Evolutionary conservation across 2,888 invertebrate genomes (phyloP).

Genomic region (Leucoma salicis): DNA sequence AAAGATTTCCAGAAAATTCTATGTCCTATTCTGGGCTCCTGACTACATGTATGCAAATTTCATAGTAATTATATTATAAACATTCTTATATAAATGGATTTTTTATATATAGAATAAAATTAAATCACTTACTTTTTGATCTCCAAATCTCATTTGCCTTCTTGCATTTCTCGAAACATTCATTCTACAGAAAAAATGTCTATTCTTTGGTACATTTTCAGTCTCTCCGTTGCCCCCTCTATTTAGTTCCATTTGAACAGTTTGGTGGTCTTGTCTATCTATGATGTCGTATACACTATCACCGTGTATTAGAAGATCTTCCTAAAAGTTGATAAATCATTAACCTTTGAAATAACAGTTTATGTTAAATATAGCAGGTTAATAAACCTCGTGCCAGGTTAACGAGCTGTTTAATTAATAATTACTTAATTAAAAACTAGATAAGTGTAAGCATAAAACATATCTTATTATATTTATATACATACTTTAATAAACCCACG

Average conservation of each 20-base stretch:
- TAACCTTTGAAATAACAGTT: no score
- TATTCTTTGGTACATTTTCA: constrained; percentile 81
- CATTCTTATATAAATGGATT: neutral
- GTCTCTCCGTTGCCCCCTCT: constrained; percentile 78
- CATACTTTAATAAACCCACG: no score
- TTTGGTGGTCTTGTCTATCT: constrained; percentile 98
- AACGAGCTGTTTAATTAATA: no score
- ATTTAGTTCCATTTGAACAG: constrained; percentile 96
- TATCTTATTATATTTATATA: no score
- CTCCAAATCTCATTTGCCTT: constrained; percentile 98
- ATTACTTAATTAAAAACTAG: no score
- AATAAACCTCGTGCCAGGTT: no score
- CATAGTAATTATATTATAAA: no score
- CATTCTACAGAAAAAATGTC: constrained; percentile 98
- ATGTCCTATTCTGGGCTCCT: no score
- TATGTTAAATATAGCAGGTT: no score
- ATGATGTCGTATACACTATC: constrained; percentile 99
- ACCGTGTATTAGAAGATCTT: constrained; percentile 98
- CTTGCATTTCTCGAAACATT: constrained; percentile 98
- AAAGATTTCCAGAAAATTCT: no score
- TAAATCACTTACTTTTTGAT: constrained; percentile 92
- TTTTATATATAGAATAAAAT: neutral
- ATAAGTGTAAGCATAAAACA: no score
- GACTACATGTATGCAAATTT: no score
- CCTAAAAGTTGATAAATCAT: constrained; percentile 84